Evolutionary conservation across 2,797 vertebrate species (phyloP).

Genomic region (Ambastaia sidthimunki): DNA sequence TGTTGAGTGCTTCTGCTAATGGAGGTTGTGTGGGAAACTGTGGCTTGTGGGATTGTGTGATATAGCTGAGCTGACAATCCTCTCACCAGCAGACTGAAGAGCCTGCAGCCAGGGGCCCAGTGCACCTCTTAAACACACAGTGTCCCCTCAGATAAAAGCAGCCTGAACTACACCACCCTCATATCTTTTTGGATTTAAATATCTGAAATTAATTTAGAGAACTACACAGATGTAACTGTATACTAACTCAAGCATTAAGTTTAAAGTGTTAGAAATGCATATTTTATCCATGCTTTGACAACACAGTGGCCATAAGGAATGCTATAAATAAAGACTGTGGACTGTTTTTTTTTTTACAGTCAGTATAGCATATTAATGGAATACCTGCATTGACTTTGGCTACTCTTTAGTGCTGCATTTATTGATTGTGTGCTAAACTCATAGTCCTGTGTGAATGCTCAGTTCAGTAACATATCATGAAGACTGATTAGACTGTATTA

Average conservation of each 20-base stretch:
- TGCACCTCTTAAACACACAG: slow-evolving; percentile 22
- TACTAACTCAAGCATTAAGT: neutral
- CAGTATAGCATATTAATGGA: neutral
- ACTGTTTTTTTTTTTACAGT: neutral
- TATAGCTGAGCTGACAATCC: slow-evolving; percentile 30
- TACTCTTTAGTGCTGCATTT: neutral
- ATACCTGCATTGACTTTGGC: neutral
- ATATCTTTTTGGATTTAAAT: neutral
- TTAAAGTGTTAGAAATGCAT: neutral
- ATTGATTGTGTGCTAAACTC: neutral
- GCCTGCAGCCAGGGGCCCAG: slow-evolving; percentile 25
- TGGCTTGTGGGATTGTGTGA: slow-evolving; percentile 47
- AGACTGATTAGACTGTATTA: no score
- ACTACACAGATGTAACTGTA: no score
- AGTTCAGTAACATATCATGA: no score
- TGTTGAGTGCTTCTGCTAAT: slow-evolving; percentile 18
- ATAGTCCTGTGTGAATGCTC: neutral
- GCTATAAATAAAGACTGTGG: no score
- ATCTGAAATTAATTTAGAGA: no score
- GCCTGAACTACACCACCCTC: neutral
- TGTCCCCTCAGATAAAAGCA: neutral
- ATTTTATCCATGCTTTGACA: neutral
- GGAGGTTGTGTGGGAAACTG: slow-evolving; percentile 43
- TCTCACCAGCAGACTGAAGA: slow-evolving; percentile 46
- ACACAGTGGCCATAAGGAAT: neutral